A percentile compares a stretch with the other conserved stretches of the same genome.
phyloP scores from a whole-genome alignment of 2,797 vertebrate genomes.

The Tauraco hartlaubi region DNA sequence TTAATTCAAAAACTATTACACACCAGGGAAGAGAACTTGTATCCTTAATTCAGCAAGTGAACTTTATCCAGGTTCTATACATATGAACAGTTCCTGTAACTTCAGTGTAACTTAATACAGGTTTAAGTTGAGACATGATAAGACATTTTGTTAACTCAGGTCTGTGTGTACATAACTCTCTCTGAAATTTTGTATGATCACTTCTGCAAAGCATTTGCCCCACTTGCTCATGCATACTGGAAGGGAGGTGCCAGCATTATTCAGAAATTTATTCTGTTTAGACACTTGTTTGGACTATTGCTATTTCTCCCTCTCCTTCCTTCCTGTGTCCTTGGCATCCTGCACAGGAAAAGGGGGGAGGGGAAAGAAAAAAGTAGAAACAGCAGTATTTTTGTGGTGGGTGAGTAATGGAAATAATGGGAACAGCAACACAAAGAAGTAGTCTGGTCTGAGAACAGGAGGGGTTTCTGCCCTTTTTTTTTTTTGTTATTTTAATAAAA shows the following conservation, averaged over 20 bases:
- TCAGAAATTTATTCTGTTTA: not conserved
- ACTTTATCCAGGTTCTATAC: not conserved
- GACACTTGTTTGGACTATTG: not conserved
- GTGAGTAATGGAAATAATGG: not conserved
- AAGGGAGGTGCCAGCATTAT: not conserved
- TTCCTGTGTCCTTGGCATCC: conserved; percentile 24
- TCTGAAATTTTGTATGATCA: not conserved
- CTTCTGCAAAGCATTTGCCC: not conserved
- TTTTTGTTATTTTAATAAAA: not conserved
- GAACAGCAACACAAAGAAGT: not conserved
- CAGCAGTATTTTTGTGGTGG: not conserved
- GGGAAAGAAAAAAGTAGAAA: not conserved
- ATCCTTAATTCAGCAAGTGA: not conserved
- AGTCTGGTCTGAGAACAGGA: not conserved
- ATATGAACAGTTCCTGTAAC: not conserved
- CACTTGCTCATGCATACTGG: not conserved
- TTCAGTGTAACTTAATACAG: not conserved
- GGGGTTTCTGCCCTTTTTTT: not conserved
- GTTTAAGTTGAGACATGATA: not conserved
- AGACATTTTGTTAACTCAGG: not conserved
- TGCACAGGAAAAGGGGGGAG: not conserved
- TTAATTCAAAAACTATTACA: not conserved
- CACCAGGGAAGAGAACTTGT: not conserved
- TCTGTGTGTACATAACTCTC: not conserved
- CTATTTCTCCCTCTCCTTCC: conserved; percentile 8